A percentile compares a stretch with the other conserved stretches of the same genome.
phyloP scores from a whole-genome alignment of 1,140 invertebrate genomes.

The Lepidostoma basale region DNA sequence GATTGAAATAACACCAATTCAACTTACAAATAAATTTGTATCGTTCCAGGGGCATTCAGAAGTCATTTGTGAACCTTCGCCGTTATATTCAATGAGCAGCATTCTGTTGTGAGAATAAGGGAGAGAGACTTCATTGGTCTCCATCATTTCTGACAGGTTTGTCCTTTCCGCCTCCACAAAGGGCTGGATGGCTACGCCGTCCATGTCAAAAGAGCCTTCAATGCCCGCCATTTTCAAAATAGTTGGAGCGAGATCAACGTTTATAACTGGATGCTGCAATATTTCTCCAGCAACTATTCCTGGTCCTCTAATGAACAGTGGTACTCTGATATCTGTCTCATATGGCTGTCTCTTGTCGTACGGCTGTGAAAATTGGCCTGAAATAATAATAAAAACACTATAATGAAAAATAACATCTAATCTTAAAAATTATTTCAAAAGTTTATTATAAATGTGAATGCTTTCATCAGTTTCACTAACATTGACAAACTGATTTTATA shows the following conservation, averaged over 20 bases:
- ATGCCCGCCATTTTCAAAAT: slow-evolving; percentile 73
- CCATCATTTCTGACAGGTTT: slow-evolving; percentile 17
- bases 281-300: slow-evolving; percentile 60
- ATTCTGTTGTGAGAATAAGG: slow-evolving; percentile 54
- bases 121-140: slow-evolving; percentile 3
- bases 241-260: slow-evolving; percentile 83
- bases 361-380: slow-evolving; percentile 84
- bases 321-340: slow-evolving; percentile 85
- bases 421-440: too few species aligned
- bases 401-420: not conserved
- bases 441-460: too few species aligned
- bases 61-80: slow-evolving; percentile 67
- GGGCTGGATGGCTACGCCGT: slow-evolving; percentile 67
- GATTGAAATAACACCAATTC: too few species aligned
- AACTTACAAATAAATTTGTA: slow-evolving; percentile 64
- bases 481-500: too few species aligned
- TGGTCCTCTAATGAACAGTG: slow-evolving; percentile 80
- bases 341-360: slow-evolving; percentile 89
- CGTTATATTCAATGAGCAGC: slow-evolving; percentile 79
- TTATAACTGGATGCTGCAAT: slow-evolving; percentile 66
- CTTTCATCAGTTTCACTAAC: too few species aligned
- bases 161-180: slow-evolving; percentile 44
- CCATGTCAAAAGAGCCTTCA: slow-evolving; percentile 61
- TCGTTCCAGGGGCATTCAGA: slow-evolving; percentile 64
- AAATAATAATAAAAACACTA: slow-evolving; percentile 28